phyloP scores from a whole-genome alignment of 2,797 vertebrate genomes.

The Bucorvus abyssinicus region DNA sequence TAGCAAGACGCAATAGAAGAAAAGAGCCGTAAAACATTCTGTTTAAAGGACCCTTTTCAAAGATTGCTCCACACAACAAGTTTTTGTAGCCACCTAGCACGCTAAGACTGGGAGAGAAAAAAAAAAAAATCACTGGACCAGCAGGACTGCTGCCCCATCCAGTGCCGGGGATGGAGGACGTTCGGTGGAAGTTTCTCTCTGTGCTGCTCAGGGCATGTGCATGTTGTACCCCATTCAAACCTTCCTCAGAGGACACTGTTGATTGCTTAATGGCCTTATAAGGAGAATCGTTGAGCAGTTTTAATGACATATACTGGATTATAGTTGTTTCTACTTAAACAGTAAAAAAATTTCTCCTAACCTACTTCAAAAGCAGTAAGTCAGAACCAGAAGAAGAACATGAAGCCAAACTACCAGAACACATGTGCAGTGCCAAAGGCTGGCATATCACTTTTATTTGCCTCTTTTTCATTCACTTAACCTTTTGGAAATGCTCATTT shows the following conservation, averaged over 20 bases:
- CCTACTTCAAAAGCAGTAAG: neutral
- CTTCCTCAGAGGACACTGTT: neutral
- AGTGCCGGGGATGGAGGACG: rapidly evolving
- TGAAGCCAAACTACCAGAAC: neutral
- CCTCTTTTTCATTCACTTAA: neutral
- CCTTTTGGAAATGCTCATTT: neutral
- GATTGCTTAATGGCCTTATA: neutral
- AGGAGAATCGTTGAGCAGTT: neutral
- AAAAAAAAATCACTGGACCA: neutral
- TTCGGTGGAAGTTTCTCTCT: neutral
- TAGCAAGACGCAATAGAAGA: neutral
- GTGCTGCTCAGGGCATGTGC: neutral
- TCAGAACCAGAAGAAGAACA: neutral
- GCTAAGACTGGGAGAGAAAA: neutral
- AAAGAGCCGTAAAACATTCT: neutral
- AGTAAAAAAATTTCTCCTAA: neutral
- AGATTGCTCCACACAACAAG: neutral
- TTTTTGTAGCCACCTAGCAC: neutral
- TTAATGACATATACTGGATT: neutral
- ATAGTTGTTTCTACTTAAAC: neutral
- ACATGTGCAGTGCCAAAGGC: neutral
- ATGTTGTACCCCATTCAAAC: neutral
- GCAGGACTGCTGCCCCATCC: neutral
- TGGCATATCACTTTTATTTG: neutral
- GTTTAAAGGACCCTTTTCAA: neutral